Evolutionary conservation across 2,113 vertebrate species (phyloP), one percentile per base, ranked within the genome.

Genomic region (Cepphus grylle): DNA sequence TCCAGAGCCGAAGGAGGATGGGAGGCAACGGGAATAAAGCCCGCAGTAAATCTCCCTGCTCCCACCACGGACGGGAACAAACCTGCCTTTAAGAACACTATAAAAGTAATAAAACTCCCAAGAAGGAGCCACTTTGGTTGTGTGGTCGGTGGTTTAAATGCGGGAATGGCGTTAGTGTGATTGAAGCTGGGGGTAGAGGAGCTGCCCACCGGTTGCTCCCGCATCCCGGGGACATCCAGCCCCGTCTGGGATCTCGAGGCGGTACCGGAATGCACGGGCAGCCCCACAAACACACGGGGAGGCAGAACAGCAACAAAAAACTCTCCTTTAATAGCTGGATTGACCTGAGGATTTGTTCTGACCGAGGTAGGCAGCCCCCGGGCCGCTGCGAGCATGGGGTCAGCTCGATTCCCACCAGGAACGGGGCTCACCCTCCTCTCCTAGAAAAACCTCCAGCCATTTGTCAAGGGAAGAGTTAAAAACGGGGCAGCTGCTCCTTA

Each of bases 311-410:
- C 97, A 95, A 85, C 82, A 96, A 97, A 98, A 98, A 95, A 4
- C 49, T 95, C 82, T 80, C 78, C 47, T 98, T 98, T 98, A 97
- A 97, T 97, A 71, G 94, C 91, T 66, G 81, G 90, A 58, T 43
- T 93, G 95, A 93, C 97, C 97, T 97, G 97, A 97, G 98, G 98
- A 90, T 95, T 95, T 90, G 81, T 73, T 94, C 78, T 93, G 96
- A 90, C 72, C 49, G 92, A 92, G 96, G 96, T 50, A 55, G 32
- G 93, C 30, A 95, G 89, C 81, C 93, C 49, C 15, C 4, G 42
- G 61, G 58, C 21, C 32, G 6, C 95, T n/a, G 5, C 7, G 2
- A 12, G 83, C 2, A 0, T 1, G 62, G 55, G 58, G 15, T 55
- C 63, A n/a, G 56, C 73, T 65, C 13, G 0, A 4, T 43, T 29